Percentiles rank a stretch among this genome's conserved stretches.
Evolutionary conservation across 1,140 invertebrate species (phyloP).

Genomic region (Trichoplusia ni): DNA sequence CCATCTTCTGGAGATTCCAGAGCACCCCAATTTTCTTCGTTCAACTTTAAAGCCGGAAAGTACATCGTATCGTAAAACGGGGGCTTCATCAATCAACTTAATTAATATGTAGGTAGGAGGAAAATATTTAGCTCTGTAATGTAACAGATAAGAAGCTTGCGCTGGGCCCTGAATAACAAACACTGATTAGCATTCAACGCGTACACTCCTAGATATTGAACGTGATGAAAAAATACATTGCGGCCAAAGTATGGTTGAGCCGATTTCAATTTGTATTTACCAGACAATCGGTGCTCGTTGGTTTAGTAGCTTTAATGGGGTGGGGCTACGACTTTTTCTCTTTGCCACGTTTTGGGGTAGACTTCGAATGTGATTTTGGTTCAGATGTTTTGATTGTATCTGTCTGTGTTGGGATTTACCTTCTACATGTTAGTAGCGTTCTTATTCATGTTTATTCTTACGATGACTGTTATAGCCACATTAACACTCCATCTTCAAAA

Average conservation of each 20-base stretch:
- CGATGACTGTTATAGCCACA: too few relatives aligned
- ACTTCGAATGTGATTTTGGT: conserved; percentile 15
- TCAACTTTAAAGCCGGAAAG: conserved; percentile 18
- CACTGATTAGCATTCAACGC: conserved; percentile 26
- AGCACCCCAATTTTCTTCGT: conserved; percentile 23
- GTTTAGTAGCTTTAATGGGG: conserved; percentile 12
- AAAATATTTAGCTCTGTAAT: conserved; percentile 35
- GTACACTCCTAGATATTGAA: conserved; percentile 21
- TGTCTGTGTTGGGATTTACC: too few relatives aligned
- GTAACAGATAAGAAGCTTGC: conserved; percentile 30
- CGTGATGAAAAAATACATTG: conserved; percentile 29
- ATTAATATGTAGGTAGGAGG: conserved; percentile 33
- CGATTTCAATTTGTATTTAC: conserved; percentile 34
- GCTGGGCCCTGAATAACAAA: conserved; percentile 26
- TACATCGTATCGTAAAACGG: conserved; percentile 15
- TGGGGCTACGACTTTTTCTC: neutral
- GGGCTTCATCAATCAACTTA: conserved; percentile 32
- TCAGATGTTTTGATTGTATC: too few relatives aligned
- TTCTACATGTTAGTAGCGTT: too few relatives aligned
- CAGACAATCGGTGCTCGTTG: conserved; percentile 25
- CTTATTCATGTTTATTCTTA: too few relatives aligned
- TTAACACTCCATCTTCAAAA: too few relatives aligned
- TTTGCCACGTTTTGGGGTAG: conserved; percentile 3
- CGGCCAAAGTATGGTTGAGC: conserved; percentile 21
- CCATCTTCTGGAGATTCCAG: neutral